Evolutionary conservation across 2,888 invertebrate species (phyloP).

Genomic region (Leptopterna dolabrata): DNA sequence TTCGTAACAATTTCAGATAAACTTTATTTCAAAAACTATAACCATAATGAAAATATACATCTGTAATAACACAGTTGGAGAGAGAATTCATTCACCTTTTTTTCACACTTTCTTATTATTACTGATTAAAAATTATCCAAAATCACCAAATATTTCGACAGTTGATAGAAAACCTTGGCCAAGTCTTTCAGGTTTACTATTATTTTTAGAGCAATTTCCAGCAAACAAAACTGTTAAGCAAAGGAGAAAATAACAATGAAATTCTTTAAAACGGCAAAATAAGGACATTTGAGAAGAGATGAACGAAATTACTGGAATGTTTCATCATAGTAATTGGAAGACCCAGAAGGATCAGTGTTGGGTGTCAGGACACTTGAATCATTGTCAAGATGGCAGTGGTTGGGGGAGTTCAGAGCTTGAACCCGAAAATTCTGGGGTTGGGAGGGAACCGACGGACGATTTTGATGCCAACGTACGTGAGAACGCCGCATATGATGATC

Average conservation of each 20-base stretch:
- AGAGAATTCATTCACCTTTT: background rate
- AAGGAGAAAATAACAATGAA: background rate
- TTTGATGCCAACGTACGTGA: constrained; percentile 29
- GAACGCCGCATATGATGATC: constrained; percentile 17
- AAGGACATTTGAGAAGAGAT: background rate
- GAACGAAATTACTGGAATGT: background rate
- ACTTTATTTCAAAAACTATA: constrained; percentile 9
- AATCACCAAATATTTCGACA: background rate
- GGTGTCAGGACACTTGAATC: background rate
- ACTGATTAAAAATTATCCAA: no score
- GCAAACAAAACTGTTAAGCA: background rate
- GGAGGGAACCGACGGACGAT: constrained; percentile 38
- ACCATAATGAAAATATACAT: constrained; percentile 11
- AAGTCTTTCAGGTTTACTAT: background rate
- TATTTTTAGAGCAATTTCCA: background rate
- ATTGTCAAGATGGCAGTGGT: background rate
- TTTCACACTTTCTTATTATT: background rate
- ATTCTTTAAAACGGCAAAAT: background rate
- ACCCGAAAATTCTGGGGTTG: constrained; percentile 7
- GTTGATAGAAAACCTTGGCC: background rate
- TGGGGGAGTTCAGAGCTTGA: background rate
- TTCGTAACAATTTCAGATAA: constrained; percentile 1
- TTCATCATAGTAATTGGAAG: background rate
- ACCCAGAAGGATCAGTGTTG: background rate
- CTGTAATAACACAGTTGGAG: background rate